Base-by-base conservation (phyloP, 2,797 vertebrate genomes). In the Taenioides sp. region DNA sequence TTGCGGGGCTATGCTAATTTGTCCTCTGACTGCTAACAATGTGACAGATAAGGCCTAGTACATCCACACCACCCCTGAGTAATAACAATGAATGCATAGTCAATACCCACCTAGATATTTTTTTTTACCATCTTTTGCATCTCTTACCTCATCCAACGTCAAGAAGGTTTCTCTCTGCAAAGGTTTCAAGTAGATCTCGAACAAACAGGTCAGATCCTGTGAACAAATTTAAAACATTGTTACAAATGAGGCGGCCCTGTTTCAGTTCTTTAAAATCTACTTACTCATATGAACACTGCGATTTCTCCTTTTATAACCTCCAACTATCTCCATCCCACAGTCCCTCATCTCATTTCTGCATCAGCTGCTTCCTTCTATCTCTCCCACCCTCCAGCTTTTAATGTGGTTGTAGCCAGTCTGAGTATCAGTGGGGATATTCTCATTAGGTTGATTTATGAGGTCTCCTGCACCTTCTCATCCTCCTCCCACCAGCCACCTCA, bases 111-210 rank as follows among this genome's bases (percentile, higher is more conserved):
- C 16, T 71, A 25, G 27, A 11, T 47, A 4, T 43, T 47, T 11
- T 40, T 43, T 43, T 14, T 43, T 3, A 12, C 12, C 12, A 47
- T 47, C 43, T 47, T 23, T 4, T 23, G 11, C 1, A 25, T 5
- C 88, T 79, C 90, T n/a, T 89, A 98, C 98, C 96, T 99, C 97
- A 6, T 98, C 96, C 82, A 94, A 93, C 5, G 96, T 96, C 71
- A 99, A 96, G 80, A 98, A 99, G 63, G 94, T 97, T 92, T 99
- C 97, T 34, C 90, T 96, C 78, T 99, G 97, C 86, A 99, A 94
- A 0, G 97, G 98, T 77, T 97, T 96, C 92, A 99, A 86, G 92
- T 99, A 99, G 3, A 98, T 93, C 84, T 98, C 95, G 0, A 99
- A 98, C 85, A 99, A 93, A 88, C 95, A 97, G 80, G 93, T 94